Conservation (phyloP, 2,888 invertebrate genomes). For the Cerastoderma edule region DNA sequence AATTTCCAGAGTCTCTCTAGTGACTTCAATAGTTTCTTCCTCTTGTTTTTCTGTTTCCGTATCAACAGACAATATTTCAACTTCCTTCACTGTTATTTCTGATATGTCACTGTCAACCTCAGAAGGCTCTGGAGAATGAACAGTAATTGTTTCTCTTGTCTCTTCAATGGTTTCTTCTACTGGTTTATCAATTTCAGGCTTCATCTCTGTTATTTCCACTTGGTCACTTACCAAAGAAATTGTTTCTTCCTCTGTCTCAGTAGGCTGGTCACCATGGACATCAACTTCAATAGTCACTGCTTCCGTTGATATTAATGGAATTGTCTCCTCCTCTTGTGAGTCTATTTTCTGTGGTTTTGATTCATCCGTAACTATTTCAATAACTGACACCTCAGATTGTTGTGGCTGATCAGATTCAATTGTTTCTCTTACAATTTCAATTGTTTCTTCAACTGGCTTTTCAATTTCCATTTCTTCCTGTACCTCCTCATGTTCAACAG, state of each 20-base stretch:
- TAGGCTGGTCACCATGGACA: slow-evolving; percentile 28
- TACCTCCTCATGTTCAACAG: slow-evolving; percentile 41
- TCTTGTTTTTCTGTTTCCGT: slow-evolving; percentile 28
- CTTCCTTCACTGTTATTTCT: slow-evolving; percentile 40
- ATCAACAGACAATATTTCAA: slow-evolving; percentile 1
- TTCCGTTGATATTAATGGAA: slow-evolving; percentile 23
- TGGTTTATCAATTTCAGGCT: slow-evolving; percentile 54
- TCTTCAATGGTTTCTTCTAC: slow-evolving; percentile 63
- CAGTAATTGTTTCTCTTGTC: slow-evolving; percentile 51
- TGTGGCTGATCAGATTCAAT: slow-evolving; percentile 28
- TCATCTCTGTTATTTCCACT: slow-evolving; percentile 16
- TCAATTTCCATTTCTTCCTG: slow-evolving; percentile 49
- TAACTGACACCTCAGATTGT: slow-evolving; percentile 35
- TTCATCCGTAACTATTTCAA: slow-evolving; percentile 7
- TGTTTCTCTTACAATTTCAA: slow-evolving; percentile 36
- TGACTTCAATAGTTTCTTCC: slow-evolving; percentile 23
- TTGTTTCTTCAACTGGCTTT: slow-evolving; percentile 58
- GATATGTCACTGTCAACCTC: slow-evolving; percentile 57
- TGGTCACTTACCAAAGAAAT: slow-evolving; percentile 63
- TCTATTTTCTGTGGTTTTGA: slow-evolving; percentile 33
- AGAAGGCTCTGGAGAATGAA: slow-evolving; percentile 21
- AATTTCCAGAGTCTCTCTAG: slow-evolving; percentile 16
- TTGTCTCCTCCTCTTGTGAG: slow-evolving; percentile 37
- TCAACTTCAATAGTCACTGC: slow-evolving; percentile 19
- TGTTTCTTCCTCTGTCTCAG: slow-evolving; percentile 43